Conservation (phyloP, 2,888 invertebrate genomes). For the Hoplodrina ambigua region DNA sequence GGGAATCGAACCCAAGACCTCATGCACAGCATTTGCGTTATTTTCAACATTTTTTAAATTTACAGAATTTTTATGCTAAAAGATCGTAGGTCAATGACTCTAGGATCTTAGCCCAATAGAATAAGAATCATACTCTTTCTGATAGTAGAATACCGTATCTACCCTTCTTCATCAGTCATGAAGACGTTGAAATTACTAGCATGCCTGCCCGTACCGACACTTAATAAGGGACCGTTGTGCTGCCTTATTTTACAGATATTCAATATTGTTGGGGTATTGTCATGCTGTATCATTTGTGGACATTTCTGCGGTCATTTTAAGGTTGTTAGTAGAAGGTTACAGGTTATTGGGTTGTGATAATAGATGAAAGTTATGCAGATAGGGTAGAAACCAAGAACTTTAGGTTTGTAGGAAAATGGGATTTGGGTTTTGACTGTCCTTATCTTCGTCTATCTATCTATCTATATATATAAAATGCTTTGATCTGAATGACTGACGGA, state of each 20-base stretch:
- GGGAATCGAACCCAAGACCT: no score
- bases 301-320: slow-evolving; percentile 30
- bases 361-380: slow-evolving; percentile 11
- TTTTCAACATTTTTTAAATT: no score
- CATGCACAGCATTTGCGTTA: no score
- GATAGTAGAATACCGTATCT: slow-evolving; percentile 15
- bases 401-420: background rate
- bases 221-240: slow-evolving; percentile 53
- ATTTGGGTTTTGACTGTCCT: background rate
- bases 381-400: background rate
- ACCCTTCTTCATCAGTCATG: slow-evolving; percentile 27
- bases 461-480: no score
- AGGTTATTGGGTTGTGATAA: slow-evolving; percentile 14
- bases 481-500: no score
- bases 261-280: slow-evolving; percentile 41
- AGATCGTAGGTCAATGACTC: no score
- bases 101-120: no score
- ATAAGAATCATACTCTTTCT: no score
- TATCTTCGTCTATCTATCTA: no score
- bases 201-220: slow-evolving; percentile 39
- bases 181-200: slow-evolving; percentile 47
- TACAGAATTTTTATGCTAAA: no score
- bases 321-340: slow-evolving; percentile 8
- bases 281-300: slow-evolving; percentile 31
- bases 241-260: slow-evolving; percentile 52